Base-by-base conservation (phyloP, 2,113 vertebrate species). In the Porphyrio hochstetteri region DNA sequence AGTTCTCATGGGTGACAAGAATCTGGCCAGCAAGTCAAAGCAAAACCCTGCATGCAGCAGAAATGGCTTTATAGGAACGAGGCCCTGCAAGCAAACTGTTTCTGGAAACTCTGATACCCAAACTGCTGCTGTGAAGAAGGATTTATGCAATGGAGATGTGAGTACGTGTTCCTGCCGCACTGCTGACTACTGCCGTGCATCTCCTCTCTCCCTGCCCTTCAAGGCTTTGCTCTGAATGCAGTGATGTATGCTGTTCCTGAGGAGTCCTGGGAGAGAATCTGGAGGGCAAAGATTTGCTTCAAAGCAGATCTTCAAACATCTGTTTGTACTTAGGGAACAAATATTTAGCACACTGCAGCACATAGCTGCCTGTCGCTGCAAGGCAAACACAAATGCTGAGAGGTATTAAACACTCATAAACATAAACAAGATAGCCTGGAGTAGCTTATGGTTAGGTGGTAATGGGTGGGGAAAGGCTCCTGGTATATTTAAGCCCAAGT, bases 301-400 rank as follows among this genome's bases (percentile, higher is more conserved):
- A 97, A 97, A 98, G 97, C 86, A 75, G 95, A 96, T 94, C 96
- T 97, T 91, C 91, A 91, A 76, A 94, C 96, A 97, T 97, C 96
- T 97, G 94, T 96, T 97, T 97, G 94, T 96, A 97, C 92, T 97
- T 77, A 87, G 2, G 84, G 91, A 80, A 91, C 63, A 74, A 97
- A 90, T 95, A 96, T 96, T 98, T 96, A 97, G 96, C 91, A 92
- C 64, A 70, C 83, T 97, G 60, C 74, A 59, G 97, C 90, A 89
- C 94, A 97, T 13, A 96, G 96, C 96, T 97, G 97, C 96, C 95
- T 90, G 10, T 67, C 92, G 97, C 97, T 98, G 88, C 88, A 61
- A 97, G 97, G 97, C 94, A 96, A 97, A 97, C 10, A 5, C 71
- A 75, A 95, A 97, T 69, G 93, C 87, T 97, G 86, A 42, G 52